phyloP scores from a whole-genome alignment of 2,888 invertebrate genomes.

The Gortyna flavago region DNA sequence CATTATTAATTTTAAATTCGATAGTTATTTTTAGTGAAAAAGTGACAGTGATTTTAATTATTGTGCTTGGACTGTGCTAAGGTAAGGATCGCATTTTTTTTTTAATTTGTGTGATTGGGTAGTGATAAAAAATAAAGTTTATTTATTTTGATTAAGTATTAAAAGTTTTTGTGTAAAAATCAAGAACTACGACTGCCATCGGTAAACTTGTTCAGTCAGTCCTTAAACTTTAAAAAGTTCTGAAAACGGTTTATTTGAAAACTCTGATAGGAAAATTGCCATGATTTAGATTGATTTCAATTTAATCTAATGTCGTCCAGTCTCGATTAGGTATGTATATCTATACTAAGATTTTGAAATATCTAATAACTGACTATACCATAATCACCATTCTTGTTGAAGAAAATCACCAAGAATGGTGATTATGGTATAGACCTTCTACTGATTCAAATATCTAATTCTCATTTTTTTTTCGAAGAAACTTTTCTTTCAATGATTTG shows the following conservation, averaged over 20 bases:
- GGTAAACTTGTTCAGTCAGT: background rate
- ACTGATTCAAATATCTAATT: background rate
- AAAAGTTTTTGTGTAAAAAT: background rate
- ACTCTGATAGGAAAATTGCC: background rate
- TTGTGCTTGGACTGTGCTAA: slow-evolving; percentile 43
- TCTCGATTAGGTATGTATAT: too few relatives aligned
- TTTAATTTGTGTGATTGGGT: too few relatives aligned
- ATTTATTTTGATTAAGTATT: background rate
- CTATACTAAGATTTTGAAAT: background rate
- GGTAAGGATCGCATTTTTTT: slow-evolving; percentile 41
- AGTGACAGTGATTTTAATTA: slow-evolving; percentile 54
- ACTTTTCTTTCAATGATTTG: background rate
- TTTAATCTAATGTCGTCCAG: background rate
- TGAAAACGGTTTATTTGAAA: slow-evolving; percentile 6
- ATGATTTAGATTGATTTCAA: background rate
- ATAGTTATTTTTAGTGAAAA: slow-evolving; percentile 58
- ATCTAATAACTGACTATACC: background rate
- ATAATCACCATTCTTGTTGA: background rate
- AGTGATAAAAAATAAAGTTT: background rate
- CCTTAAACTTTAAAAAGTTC: background rate
- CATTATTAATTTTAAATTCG: slow-evolving; percentile 61
- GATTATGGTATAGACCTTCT: too few relatives aligned
- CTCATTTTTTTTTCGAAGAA: background rate
- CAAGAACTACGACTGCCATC: background rate
- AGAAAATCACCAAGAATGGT: too few relatives aligned